These are phyloP conservation scores for Dryobotodes eremita DNA, from an alignment of 2,888 invertebrate species.

Conservation along the genomic window DNA sequence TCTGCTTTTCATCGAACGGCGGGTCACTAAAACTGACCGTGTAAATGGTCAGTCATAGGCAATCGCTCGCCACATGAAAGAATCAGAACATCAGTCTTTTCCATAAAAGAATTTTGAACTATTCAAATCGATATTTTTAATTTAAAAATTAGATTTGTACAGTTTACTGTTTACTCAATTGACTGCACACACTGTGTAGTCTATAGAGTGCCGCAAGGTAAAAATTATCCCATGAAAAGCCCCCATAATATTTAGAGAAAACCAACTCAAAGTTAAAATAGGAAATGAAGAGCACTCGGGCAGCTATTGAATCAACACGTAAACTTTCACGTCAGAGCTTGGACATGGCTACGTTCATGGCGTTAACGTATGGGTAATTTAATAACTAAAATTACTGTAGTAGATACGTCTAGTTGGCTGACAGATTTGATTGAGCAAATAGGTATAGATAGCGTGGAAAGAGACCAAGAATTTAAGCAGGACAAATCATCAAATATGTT, in stretches of 20 bases:
- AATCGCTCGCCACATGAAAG: background rate
- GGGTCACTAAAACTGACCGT: background rate
- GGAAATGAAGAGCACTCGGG: slow-evolving; percentile 32
- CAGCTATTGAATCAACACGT: slow-evolving; percentile 43
- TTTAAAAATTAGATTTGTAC: too few relatives aligned
- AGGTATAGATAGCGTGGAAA: background rate
- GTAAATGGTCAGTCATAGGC: background rate
- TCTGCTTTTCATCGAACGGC: background rate
- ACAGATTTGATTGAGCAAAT: background rate
- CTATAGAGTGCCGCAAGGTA: background rate
- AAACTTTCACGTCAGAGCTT: slow-evolving; percentile 26
- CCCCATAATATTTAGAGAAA: slow-evolving; percentile 2
- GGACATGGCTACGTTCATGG: background rate
- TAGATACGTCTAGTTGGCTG: background rate
- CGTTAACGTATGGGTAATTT: slow-evolving; percentile 14
- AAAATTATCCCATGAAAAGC: slow-evolving; percentile 1
- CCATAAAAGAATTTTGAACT: background rate
- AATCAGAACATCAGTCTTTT: background rate
- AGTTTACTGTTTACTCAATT: background rate
- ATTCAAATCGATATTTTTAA: too few relatives aligned
- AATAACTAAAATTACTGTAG: slow-evolving; percentile 22
- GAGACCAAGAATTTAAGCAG: background rate
- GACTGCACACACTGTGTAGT: background rate
- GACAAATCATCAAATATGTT: background rate
- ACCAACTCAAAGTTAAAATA: slow-evolving; percentile 28